Percentiles rank a stretch among this genome's conserved stretches.
Conservation (phyloP, 1,140 invertebrate species). For the Parasteatoda tepidariorum region DNA sequence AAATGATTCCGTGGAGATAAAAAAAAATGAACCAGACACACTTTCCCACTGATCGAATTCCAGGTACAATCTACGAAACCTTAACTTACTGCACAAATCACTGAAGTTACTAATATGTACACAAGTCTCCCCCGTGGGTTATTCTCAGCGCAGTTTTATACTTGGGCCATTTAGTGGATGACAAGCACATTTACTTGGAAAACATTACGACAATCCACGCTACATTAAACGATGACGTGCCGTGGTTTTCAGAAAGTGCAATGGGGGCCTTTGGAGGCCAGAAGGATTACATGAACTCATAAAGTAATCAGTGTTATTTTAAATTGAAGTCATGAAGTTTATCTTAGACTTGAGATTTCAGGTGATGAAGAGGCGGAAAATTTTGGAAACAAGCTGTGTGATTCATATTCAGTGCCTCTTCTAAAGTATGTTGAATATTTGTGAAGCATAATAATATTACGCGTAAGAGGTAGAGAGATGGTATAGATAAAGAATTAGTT, state of each 20-base stretch:
- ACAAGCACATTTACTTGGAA: constrained; percentile 30
- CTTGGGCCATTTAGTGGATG: constrained; percentile 23
- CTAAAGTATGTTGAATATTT: too few species aligned
- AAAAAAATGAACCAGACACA: too few species aligned
- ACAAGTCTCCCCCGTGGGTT: background rate
- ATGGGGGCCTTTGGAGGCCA: background rate
- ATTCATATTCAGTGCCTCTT: too few species aligned
- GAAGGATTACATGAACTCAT: background rate
- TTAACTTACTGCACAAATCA: background rate
- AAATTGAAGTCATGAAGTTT: background rate
- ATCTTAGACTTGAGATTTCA: too few species aligned
- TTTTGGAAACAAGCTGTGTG: too few species aligned
- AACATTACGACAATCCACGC: constrained; percentile 36
- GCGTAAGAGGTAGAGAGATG: too few species aligned
- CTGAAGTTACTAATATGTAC: background rate
- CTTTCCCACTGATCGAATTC: background rate
- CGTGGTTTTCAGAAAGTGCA: background rate
- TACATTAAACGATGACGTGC: constrained; percentile 30
- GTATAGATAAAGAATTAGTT: too few species aligned
- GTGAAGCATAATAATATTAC: too few species aligned
- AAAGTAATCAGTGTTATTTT: background rate
- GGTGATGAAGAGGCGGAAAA: too few species aligned
- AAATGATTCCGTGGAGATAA: too few species aligned
- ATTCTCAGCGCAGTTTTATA: background rate
- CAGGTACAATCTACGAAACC: background rate